These are phyloP conservation scores for Muntiacus reevesi DNA, from an alignment of 2,113 vertebrate species.

Conservation along the genomic window DNA sequence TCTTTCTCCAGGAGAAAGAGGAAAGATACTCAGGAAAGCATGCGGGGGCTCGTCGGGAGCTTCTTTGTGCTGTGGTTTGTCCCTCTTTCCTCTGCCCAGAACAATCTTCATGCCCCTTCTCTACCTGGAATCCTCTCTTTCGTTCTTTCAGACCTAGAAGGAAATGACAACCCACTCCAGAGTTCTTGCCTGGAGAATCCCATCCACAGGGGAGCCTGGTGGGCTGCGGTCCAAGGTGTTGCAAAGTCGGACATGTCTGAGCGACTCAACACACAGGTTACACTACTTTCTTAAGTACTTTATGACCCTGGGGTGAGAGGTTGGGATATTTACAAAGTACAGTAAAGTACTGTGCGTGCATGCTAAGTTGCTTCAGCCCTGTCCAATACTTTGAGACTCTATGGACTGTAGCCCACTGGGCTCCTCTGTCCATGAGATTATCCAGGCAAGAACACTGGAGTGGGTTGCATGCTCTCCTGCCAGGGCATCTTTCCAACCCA, in stretches of 20 bases:
- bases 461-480: not conserved
- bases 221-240: not conserved
- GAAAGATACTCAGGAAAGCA: not conserved
- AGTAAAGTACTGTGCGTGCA: not conserved
- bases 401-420: not conserved
- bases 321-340: not conserved
- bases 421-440: not conserved
- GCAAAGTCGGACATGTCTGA: not conserved
- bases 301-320: not conserved
- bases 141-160: not conserved
- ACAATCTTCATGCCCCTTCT: not conserved
- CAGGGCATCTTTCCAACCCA: not conserved
- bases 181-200: not conserved
- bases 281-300: not conserved
- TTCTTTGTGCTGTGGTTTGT: too few species aligned
- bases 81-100: not conserved
- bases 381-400: not conserved
- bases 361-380: not conserved
- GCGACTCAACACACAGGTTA: not conserved
- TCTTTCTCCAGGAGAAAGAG: not conserved
- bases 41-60: rapidly evolving
- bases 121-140: not conserved
- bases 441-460: not conserved
- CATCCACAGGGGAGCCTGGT: not conserved
- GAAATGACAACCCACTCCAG: not conserved